Conservation (phyloP, 2,113 vertebrate species). For the Tachysurus fulvidraco region DNA sequence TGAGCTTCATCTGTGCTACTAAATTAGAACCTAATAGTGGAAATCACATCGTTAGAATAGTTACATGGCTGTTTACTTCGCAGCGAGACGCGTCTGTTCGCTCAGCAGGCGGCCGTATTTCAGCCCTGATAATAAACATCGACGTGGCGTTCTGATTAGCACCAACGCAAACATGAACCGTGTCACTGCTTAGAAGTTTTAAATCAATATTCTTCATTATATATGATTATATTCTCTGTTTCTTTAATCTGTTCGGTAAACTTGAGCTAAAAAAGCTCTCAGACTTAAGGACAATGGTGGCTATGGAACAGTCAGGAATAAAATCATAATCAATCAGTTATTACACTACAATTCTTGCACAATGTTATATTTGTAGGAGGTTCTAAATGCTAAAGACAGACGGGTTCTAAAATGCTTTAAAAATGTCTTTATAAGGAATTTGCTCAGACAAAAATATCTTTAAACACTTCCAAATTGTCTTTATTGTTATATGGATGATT, state of each 20-base stretch:
- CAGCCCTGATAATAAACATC: background rate
- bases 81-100: background rate
- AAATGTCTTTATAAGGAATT: no score
- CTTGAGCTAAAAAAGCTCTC: background rate
- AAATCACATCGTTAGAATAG: conserved; percentile 68
- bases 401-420: no score
- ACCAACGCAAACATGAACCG: background rate
- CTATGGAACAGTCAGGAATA: no score
- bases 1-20: conserved; percentile 58
- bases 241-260: background rate
- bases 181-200: background rate
- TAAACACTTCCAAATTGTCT: no score
- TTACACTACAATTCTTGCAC: no score
- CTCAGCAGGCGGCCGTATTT: background rate
- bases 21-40: conserved; percentile 70
- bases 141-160: background rate
- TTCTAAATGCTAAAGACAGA: no score
- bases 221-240: background rate
- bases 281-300: no score
- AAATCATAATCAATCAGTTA: no score
- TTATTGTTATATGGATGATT: no score
- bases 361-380: no score
- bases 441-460: no score
- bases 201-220: background rate
- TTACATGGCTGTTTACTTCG: conserved; percentile 68